Base-by-base conservation (phyloP, 37 sponge, comb jelly and placozoan genomes). In the Oscarella lobularis region DNA sequence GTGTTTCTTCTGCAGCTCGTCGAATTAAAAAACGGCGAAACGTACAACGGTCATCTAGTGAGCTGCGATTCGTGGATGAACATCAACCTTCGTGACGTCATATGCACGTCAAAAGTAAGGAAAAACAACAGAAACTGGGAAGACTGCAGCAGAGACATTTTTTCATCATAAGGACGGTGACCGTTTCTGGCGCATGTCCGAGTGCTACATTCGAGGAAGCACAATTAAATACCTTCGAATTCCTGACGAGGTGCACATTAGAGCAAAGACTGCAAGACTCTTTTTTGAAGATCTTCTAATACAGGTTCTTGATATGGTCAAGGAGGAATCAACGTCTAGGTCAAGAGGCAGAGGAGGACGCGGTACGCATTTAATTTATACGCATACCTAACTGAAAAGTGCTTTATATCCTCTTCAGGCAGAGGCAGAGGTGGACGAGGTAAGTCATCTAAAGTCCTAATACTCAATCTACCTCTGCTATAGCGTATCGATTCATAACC, bases 41-140 rank as follows among this genome's bases (percentile, higher is more conserved):
- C 98, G 0, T 96, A 92, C 76, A 96, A 96, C 67, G 98, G 98
- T 3, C 92, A 96, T 74, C 55, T 96, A 40, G 98, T 96, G 4
- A 92, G 80, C 69, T 92, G 94, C 80, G 98, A 96, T 78, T 86
- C 81, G 35, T 96, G 93, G 93, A 96, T 96, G 98, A 96, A 96
- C 70, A 92, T 96, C 33, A 84, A 90, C 79, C 81, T 96, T 39
- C 80, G 86, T 31, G 98, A 96, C 20, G 98, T 96, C 40, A 96
- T 96, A 67, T 96, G 98, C 76, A 96, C 98, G 39, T 93, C 94
- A 20, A 83, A 82, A 66, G 90, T 90, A 35, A 83, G 87, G 3
- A 31, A 14, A 3, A 14, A 48, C 14, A 9, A 20, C 20, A 27
- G 14, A 48, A 20, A 20, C 60, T 27, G 60, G 60, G n/a, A n/a